Evolutionary conservation across 2,797 vertebrate genomes (phyloP).

Genomic region (Pygocentrus nattereri): DNA sequence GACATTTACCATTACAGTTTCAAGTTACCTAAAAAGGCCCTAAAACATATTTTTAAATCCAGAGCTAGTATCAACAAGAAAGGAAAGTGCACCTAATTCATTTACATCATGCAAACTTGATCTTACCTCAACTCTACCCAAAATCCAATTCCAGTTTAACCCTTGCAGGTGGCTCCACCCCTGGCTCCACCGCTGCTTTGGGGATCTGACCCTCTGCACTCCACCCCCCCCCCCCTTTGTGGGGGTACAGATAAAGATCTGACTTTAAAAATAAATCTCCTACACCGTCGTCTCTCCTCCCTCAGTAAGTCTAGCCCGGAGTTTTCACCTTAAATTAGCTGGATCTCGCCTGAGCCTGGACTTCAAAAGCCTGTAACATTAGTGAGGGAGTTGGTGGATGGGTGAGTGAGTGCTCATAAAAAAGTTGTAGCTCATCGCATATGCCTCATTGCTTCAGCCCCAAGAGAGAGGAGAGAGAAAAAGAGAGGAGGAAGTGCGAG

Average conservation of each 20-base stretch:
- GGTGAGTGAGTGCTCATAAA: conserved; percentile 60
- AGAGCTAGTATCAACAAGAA: too few species aligned
- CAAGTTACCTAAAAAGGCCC: too few species aligned
- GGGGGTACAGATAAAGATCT: background rate
- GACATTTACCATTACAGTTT: too few species aligned
- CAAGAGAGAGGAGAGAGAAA: conserved; percentile 59
- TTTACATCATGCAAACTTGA: too few species aligned
- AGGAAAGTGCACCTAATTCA: too few species aligned
- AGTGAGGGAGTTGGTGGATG: conserved; percentile 56
- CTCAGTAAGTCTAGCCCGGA: conserved; percentile 54
- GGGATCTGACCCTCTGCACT: background rate
- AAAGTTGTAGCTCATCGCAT: conserved; percentile 68
- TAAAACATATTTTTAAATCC: too few species aligned
- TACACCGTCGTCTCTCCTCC: conserved; percentile 22
- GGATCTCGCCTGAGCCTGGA: conserved; percentile 67
- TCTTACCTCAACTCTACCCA: too few species aligned
- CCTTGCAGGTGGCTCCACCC: background rate
- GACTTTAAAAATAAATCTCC: conserved; percentile 2
- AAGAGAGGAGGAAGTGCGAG: conserved; percentile 41
- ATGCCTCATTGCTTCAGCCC: conserved; percentile 75
- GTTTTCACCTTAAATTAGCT: conserved; percentile 73
- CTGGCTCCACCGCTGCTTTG: background rate
- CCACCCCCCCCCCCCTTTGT: background rate
- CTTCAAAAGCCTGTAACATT: conserved; percentile 65
- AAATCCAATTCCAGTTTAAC: background rate